Evolutionary conservation across 1,140 invertebrate genomes (phyloP), one percentile per base, ranked within the genome.

Genomic region (Riptortus pedestris): DNA sequence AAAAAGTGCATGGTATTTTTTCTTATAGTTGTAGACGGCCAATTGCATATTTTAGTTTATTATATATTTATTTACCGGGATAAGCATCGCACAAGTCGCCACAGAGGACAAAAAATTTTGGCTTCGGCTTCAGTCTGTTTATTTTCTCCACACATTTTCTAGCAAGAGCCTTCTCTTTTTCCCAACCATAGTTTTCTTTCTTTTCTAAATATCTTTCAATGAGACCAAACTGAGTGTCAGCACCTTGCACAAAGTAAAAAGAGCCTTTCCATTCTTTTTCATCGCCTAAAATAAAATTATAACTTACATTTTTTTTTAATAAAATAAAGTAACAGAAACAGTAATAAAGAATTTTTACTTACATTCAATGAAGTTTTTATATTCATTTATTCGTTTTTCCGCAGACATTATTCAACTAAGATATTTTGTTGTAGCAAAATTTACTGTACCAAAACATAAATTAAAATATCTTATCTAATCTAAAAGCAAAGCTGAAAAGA

Each of bases 21-120:
- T 38, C 14, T 38, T 7, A 14, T 38, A 7, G 14, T 5, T 7
- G 14, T 14, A 7, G 14, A 38, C 31, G 14, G 14, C 5, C 14
- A 38, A 38, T 7, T 38, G 14, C 5, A 38, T 38, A 38, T 38
- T 7, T 38, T 38, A 38, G 5, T 38, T 7, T 14, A 38, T 38
- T 38, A 14, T 38, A 38, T 7, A 7, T 7, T 7, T 24, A 51
- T 67, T 63, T 68, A 74, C 78, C 71, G 4, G 79, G 79, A 67
- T 76, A 75, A 26, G 78, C 78, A 71, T 82, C 73, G 52, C 79
- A 68, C 47, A 83, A 69, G 70, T 82, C 80, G 2, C 80, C 80
- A 71, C 81, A 82, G 16, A 82, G 73, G 16, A 82, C 72, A 63
- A 81, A 74, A 70, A 82, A 82, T 60, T 72, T 72, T 27, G 80